Percentiles rank a stretch among this genome's conserved stretches.
Evolutionary conservation across 2,797 vertebrate genomes (phyloP).

Genomic region (Phrynocephalus vlangalii): DNA sequence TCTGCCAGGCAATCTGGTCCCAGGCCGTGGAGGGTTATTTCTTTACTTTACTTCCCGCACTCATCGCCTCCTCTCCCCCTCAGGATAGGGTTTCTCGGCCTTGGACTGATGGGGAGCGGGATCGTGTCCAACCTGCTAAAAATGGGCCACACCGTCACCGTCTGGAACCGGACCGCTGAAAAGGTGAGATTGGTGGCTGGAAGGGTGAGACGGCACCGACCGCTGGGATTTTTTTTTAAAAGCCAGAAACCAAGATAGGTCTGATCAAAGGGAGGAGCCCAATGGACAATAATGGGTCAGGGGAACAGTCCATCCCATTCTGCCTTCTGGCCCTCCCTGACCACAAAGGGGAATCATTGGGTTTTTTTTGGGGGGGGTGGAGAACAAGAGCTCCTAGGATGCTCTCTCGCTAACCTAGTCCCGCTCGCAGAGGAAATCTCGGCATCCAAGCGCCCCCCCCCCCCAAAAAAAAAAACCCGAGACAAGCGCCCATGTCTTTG

Average conservation of each 20-base stretch:
- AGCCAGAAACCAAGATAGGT: too few relatives aligned
- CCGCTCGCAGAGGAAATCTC: too few relatives aligned
- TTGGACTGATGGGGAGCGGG: conserved; percentile 97
- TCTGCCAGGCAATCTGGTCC: too few relatives aligned
- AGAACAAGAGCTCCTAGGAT: too few relatives aligned
- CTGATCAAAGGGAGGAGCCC: neutral
- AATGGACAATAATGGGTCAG: neutral
- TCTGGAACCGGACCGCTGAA: conserved; percentile 99
- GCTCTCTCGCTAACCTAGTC: too few relatives aligned
- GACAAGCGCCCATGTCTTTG: too few relatives aligned
- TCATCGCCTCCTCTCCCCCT: conserved; percentile 27
- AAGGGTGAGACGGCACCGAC: neutral
- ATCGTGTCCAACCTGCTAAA: conserved; percentile 97
- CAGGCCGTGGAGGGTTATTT: too few relatives aligned
- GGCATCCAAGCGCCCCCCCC: too few relatives aligned
- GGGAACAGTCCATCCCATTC: neutral
- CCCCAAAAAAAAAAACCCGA: too few relatives aligned
- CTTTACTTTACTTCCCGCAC: neutral
- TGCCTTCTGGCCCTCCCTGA: neutral
- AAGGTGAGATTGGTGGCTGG: conserved; percentile 82
- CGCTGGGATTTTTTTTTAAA: too few relatives aligned
- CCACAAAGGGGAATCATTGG: too few relatives aligned
- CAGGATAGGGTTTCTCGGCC: conserved; percentile 98
- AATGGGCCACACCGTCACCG: conserved; percentile 97
- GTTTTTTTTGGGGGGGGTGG: too few relatives aligned